Evolutionary conservation across 1,140 invertebrate species (phyloP).

Genomic region (Neelides sp.): DNA sequence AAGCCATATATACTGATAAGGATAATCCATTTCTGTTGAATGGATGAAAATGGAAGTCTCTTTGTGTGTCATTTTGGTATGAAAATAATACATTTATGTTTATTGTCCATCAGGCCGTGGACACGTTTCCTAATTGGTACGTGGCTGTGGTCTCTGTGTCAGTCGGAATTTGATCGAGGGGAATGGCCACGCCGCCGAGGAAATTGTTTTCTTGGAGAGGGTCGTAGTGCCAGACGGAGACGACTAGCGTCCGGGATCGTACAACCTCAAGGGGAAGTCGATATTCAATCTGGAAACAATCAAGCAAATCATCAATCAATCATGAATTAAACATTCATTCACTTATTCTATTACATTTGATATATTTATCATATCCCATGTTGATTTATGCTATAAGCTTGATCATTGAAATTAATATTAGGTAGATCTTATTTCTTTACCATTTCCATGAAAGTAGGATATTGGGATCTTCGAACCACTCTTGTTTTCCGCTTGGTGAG

Average conservation of each 20-base stretch:
- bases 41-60: too few relatives aligned
- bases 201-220: conserved; percentile 91
- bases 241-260: conserved; percentile 59
- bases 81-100: not conserved
- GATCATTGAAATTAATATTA: too few relatives aligned
- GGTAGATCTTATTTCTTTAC: conserved; percentile 41
- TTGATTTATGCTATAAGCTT: too few relatives aligned
- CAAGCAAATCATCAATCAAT: too few relatives aligned
- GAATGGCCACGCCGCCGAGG: conserved; percentile 72
- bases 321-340: too few relatives aligned
- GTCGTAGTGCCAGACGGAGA: conserved; percentile 90
- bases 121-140: conserved; percentile 54
- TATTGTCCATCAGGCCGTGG: conserved; percentile 3
- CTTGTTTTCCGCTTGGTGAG: conserved; percentile 76
- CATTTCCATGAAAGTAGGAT: conserved; percentile 97
- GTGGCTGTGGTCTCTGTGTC: conserved; percentile 63
- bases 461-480: conserved; percentile 76
- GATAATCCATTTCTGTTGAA: too few relatives aligned
- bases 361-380: too few relatives aligned
- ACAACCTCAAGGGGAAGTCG: conserved; percentile 70
- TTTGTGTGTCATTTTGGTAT: too few relatives aligned
- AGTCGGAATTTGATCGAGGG: conserved; percentile 52
- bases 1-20: too few relatives aligned
- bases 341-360: too few relatives aligned
- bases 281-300: conserved; percentile 70